phyloP scores from a whole-genome alignment of 2,888 invertebrate genomes.

The Andrena dorsata region DNA sequence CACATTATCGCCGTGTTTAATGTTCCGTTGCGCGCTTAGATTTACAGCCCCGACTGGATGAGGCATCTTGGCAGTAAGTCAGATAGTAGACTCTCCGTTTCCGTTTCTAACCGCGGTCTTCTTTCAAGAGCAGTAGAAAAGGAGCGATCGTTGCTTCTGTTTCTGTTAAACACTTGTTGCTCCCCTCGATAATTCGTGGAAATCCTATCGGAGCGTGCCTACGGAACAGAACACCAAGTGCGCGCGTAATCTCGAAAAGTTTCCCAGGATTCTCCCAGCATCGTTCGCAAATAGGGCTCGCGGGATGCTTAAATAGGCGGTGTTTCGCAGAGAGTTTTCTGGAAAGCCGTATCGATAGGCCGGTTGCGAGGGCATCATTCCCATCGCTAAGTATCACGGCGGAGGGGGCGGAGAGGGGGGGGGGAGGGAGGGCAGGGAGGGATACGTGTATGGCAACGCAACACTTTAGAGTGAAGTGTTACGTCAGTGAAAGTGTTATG shows the following conservation, averaged over 20 bases:
- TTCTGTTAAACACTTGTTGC: too few relatives aligned
- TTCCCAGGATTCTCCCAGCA: neutral
- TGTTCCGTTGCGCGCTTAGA: neutral
- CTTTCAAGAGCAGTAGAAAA: too few relatives aligned
- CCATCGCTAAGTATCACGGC: slow-evolving; percentile 28
- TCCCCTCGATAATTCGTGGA: too few relatives aligned
- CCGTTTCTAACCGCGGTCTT: neutral
- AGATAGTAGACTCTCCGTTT: neutral
- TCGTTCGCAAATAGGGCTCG: neutral
- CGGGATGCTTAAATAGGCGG: too few relatives aligned
- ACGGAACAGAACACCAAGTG: too few relatives aligned
- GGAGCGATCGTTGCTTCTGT: too few relatives aligned
- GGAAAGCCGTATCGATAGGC: slow-evolving; percentile 15
- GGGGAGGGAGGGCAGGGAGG: slow-evolving; percentile 57
- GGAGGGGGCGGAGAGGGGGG: slow-evolving; percentile 20
- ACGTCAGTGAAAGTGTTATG: slow-evolving; percentile 85
- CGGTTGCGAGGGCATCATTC: slow-evolving; percentile 46
- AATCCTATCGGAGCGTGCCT: too few relatives aligned
- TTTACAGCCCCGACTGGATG: neutral
- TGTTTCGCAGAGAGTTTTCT: neutral
- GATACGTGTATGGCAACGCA: slow-evolving; percentile 79
- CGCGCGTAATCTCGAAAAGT: too few relatives aligned
- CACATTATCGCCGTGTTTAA: neutral
- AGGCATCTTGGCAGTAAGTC: neutral
- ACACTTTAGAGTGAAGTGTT: slow-evolving; percentile 85